Base-by-base conservation (phyloP, 2,113 vertebrate species). In the Phocoena phocoena region DNA sequence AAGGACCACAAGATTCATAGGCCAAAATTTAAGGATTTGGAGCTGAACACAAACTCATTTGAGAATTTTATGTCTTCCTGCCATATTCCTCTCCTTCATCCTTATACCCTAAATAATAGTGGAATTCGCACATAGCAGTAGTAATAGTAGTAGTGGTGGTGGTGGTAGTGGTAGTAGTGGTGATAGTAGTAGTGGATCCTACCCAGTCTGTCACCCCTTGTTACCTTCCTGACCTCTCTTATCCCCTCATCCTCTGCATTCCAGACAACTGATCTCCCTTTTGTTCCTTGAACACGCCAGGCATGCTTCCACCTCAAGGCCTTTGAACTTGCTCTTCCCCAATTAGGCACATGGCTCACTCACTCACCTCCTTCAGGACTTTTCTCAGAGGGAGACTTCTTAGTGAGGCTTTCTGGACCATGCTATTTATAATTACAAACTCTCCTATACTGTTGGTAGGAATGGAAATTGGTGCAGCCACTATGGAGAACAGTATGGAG, bases 1-100 rank as follows among this genome's bases (percentile, higher is more conserved):
- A 76, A 80, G 41, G 15, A 80, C 33, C 71, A 80, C 70, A 25
- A 81, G 58, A 60, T 18, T 10, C 7, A 85, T 0, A 33, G 6
- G 58, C 28, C 68, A 95, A 91, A 88, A 20, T 38, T 81, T 33
- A 70, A 95, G 58, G 91, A 85, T 81, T 80, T 28, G 41, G 7
- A 58, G 63, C 13, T n/a, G 82, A 53, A 62, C 12, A 5, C 53
- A 73, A 95, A 47, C 17, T 36, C 25, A 17, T 80, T 62, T 53
- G 73, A 60, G 41, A 91, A 47, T 31, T 84, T 58, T 79, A 26
- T 13, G 8, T 82, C 83, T 79, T 38, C 20, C 71, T 38, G 8
- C 5, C 15, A 3, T 71, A 1, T n/a, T 21, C 71, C 71, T 81
- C 13, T 23, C 47, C 7, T 53, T 50, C 18, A 65, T 58, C 60